phyloP scores from a whole-genome alignment of 2,797 vertebrate genomes.

The Petrocephalus schoutedeni region DNA sequence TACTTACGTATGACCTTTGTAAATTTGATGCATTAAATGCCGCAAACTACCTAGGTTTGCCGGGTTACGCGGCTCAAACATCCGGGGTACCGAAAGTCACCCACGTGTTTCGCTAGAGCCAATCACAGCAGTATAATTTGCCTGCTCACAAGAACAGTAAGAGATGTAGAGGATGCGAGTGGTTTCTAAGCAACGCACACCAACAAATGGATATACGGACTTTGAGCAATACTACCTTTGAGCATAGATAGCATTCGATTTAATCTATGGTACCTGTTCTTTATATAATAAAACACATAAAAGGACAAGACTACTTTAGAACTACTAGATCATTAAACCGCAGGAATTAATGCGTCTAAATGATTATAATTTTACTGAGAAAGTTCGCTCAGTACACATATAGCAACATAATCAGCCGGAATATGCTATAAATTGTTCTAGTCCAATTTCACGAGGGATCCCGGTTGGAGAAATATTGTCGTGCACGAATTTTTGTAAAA shows the following conservation, averaged over 20 bases:
- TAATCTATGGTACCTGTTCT: neutral
- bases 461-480: neutral
- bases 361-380: neutral
- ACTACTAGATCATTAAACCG: neutral
- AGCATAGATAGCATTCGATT: neutral
- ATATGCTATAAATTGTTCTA: neutral
- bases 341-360: neutral
- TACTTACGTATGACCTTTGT: neutral
- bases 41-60: neutral
- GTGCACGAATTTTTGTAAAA: neutral
- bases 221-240: neutral
- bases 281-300: neutral
- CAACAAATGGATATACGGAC: slow-evolving; percentile 35
- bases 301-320: neutral
- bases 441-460: neutral
- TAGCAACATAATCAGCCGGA: neutral
- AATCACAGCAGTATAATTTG: slow-evolving; percentile 34
- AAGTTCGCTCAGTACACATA: neutral
- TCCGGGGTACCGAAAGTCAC: slow-evolving; percentile 28
- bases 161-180: neutral
- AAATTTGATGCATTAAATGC: neutral
- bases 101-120: slow-evolving; percentile 31
- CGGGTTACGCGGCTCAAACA: slow-evolving; percentile 27
- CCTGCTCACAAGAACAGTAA: neutral
- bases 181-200: slow-evolving; percentile 55